Evolutionary conservation across 35 echinoderm and acorn worm genomes (phyloP).

Genomic region (Lytechinus pictus): DNA sequence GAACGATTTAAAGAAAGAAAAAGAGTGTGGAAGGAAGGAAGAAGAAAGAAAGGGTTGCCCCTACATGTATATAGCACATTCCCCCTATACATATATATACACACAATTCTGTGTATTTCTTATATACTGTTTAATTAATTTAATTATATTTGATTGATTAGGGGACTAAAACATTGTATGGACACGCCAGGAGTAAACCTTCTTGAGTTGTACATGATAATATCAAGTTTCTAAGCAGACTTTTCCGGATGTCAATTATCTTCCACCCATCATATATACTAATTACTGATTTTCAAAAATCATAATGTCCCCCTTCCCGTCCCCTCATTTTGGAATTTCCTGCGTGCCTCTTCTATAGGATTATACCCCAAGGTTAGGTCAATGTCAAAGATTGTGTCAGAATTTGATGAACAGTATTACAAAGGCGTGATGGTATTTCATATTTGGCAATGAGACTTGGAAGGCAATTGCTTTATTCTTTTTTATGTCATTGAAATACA

Average conservation of each 20-base stretch:
- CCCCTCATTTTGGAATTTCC: not conserved
- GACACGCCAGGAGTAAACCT: not conserved
- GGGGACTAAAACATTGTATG: not conserved
- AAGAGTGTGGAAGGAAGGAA: too few species aligned
- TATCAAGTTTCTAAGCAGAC: not conserved
- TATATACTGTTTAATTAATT: too few species aligned
- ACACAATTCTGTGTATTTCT: too few species aligned
- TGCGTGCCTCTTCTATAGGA: not conserved
- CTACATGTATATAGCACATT: too few species aligned
- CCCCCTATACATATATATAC: too few species aligned
- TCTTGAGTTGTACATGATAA: not conserved
- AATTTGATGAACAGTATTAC: not conserved
- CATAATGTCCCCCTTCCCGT: not conserved
- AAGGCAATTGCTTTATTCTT: not conserved
- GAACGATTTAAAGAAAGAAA: too few species aligned
- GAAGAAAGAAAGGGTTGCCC: too few species aligned
- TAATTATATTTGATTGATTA: too few species aligned
- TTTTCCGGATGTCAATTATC: not conserved
- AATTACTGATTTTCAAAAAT: not conserved
- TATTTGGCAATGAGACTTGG: not conserved
- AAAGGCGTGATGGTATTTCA: not conserved
- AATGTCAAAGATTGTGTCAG: not conserved
- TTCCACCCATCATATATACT: not conserved
- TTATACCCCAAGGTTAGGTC: not conserved
- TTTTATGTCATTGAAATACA: not conserved